A percentile compares a stretch with the other conserved stretches of the same genome.
phyloP scores from a whole-genome alignment of 2,113 vertebrate species.

The Pituophis catenifer region DNA sequence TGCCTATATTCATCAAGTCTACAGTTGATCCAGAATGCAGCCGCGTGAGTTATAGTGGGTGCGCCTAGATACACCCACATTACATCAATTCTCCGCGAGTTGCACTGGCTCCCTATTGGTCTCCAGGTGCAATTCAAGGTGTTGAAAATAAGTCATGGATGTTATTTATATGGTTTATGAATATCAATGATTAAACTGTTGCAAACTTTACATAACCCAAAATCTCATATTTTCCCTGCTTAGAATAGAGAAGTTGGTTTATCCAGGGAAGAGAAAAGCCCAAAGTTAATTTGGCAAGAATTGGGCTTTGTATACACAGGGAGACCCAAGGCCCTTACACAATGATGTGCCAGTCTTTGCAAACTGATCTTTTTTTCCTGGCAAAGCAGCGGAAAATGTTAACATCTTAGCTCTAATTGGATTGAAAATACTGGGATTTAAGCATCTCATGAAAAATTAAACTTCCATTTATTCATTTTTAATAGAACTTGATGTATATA shows the following conservation, averaged over 20 bases:
- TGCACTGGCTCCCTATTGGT: too few species aligned
- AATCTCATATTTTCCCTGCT: not conserved
- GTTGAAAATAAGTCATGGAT: not conserved
- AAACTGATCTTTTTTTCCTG: not conserved
- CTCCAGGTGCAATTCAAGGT: too few species aligned
- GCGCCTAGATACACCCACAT: too few species aligned
- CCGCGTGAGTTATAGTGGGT: too few species aligned
- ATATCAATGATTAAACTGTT: not conserved
- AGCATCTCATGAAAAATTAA: not conserved
- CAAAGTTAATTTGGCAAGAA: not conserved
- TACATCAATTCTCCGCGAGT: too few species aligned
- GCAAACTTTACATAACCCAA: not conserved
- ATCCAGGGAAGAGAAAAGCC: not conserved
- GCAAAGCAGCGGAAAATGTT: not conserved
- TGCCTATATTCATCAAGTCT: too few species aligned
- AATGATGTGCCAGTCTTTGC: not conserved
- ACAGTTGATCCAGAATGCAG: too few species aligned
- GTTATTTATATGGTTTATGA: not conserved
- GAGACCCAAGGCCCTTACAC: not conserved
- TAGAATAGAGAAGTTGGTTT: not conserved
- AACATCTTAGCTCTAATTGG: not conserved
- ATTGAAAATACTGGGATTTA: not conserved
- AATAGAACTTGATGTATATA: not conserved
- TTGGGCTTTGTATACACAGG: not conserved
- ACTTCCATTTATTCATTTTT: not conserved